These are phyloP conservation scores for Mythimna loreyi DNA, from an alignment of 2,888 invertebrate genomes.

Conservation along the genomic window DNA sequence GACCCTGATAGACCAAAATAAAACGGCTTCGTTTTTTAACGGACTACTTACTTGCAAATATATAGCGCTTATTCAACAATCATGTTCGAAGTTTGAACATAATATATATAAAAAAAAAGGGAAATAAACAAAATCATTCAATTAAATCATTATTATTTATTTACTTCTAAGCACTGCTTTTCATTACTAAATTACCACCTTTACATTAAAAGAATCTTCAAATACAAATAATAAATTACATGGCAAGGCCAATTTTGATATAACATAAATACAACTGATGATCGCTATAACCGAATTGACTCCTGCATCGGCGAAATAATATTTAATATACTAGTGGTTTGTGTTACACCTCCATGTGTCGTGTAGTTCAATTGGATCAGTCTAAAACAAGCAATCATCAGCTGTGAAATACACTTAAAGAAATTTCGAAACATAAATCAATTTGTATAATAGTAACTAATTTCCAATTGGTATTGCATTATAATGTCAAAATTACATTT, in stretches of 20 bases:
- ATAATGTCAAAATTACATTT: constrained; percentile 78
- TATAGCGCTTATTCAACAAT: too few species aligned
- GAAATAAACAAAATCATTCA: constrained; percentile 51
- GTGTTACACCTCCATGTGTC: constrained; percentile 34
- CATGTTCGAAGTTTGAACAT: too few species aligned
- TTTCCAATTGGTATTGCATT: constrained; percentile 66
- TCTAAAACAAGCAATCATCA: constrained; percentile 60
- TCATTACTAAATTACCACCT: constrained; percentile 82
- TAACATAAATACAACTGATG: constrained; percentile 60
- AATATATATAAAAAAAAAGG: background rate
- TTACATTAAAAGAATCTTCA: constrained; percentile 77
- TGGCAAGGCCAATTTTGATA: constrained; percentile 84
- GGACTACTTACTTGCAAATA: too few species aligned
- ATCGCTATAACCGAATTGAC: constrained; percentile 48
- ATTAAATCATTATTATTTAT: constrained; percentile 68
- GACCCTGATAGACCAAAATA: too few species aligned
- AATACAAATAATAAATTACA: constrained; percentile 77
- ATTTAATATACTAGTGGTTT: constrained; percentile 46
- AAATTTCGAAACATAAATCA: constrained; percentile 62
- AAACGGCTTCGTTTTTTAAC: too few species aligned
- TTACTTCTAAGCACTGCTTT: constrained; percentile 88
- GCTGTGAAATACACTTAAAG: constrained; percentile 52
- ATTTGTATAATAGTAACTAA: constrained; percentile 63
- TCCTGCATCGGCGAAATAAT: constrained; percentile 42
- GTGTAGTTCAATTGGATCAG: constrained; percentile 42